Evolutionary conservation across 37 sponge, comb jelly and placozoan genomes (phyloP), one percentile per base, ranked within the genome.

Genomic region (Petrosia ficiformis): DNA sequence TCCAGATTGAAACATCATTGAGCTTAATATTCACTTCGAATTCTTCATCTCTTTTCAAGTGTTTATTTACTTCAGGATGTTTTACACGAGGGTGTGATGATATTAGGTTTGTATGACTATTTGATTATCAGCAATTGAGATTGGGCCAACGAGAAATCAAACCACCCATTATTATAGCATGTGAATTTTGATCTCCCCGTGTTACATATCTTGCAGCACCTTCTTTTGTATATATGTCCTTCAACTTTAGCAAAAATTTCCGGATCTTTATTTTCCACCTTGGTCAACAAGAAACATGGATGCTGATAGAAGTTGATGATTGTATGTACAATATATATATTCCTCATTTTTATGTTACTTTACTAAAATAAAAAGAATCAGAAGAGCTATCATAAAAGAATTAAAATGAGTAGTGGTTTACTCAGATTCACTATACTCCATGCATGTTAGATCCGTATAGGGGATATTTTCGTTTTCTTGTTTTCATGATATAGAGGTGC

Each of bases 301-400:
- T 0, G 96, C 95, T 0, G 95, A 81, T 32, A 96, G 63, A 28
- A 96, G 83, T 57, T 88, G 67, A 3, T 58, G 52, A 86, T 26
- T 0, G 69, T 63, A 16, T 80, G 41, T 24, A 79, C 86, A 8
- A 33, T 48, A n/a, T n/a, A n/a, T n/a, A n/a, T n/a, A n/a, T n/a
- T n/a, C n/a, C n/a, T n/a, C n/a, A n/a, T n/a, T n/a, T n/a, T n/a
- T n/a, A n/a, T n/a, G n/a, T n/a, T n/a, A n/a, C n/a, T n/a, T n/a
- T n/a, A n/a, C n/a, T n/a, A n/a, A n/a, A n/a, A n/a, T n/a, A n/a
- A n/a, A n/a, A n/a, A n/a, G n/a, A n/a, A n/a, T n/a, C n/a, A n/a
- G n/a, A n/a, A n/a, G n/a, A n/a, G n/a, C n/a, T n/a, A n/a, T n/a
- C n/a, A n/a, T n/a, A n/a, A n/a, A n/a, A n/a, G n/a, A n/a, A n/a